Evolutionary conservation across 2,888 invertebrate genomes (phyloP).

Genomic region (Shargacucullia verbasci): DNA sequence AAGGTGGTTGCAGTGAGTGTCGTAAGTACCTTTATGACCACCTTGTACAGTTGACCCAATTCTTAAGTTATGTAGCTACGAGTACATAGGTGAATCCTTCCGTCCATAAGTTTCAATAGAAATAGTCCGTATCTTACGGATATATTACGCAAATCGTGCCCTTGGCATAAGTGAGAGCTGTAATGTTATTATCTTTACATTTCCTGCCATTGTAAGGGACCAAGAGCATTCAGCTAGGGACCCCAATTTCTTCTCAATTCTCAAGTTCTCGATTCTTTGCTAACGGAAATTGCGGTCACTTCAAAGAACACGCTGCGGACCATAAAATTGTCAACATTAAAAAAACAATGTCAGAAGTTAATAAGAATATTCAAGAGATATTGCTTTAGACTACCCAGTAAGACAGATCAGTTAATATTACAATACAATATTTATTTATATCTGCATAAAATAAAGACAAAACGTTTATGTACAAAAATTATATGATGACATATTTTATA

Average conservation of each 20-base stretch:
- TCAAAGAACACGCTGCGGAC: conserved; percentile 55
- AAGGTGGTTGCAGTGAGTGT: too few relatives aligned
- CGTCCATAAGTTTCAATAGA: conserved; percentile 16
- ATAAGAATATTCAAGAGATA: background rate
- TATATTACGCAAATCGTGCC: conserved; percentile 38
- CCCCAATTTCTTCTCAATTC: conserved; percentile 64
- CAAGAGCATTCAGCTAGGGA: conserved; percentile 54
- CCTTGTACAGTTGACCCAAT: conserved; percentile 18
- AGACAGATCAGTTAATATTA: too few relatives aligned
- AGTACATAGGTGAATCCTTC: conserved; percentile 7
- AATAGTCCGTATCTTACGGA: conserved; percentile 11
- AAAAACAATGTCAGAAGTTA: conserved; percentile 1
- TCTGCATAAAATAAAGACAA: too few relatives aligned
- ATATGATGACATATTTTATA: too few relatives aligned
- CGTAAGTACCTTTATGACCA: conserved; percentile 12
- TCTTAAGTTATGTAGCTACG: background rate
- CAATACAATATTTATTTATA: too few relatives aligned
- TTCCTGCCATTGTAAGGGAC: conserved; percentile 61
- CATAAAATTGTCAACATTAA: conserved; percentile 36
- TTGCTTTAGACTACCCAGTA: too few relatives aligned
- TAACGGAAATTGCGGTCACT: conserved; percentile 67
- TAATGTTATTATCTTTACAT: conserved; percentile 70
- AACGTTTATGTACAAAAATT: too few relatives aligned
- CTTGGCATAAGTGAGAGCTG: conserved; percentile 53
- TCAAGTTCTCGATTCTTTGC: conserved; percentile 65